phyloP scores from a whole-genome alignment of 2,888 invertebrate genomes.

The Cacoxenus indagator region DNA sequence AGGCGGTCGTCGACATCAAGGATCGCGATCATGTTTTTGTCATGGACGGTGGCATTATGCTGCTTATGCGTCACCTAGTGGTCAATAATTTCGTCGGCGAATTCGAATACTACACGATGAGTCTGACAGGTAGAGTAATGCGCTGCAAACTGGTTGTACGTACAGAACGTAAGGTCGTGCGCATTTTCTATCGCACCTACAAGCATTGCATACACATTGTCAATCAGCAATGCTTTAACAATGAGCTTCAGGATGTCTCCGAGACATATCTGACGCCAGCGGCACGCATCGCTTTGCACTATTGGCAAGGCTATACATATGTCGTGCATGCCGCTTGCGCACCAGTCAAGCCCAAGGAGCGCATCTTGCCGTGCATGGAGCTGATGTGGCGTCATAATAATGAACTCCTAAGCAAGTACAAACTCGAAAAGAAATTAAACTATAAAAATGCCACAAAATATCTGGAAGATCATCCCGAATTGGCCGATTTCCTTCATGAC shows the following conservation, averaged over 20 bases:
- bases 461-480: slow-evolving; percentile 52
- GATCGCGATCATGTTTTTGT: slow-evolving; percentile 58
- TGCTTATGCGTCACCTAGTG: slow-evolving; percentile 62
- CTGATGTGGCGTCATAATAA: slow-evolving; percentile 58
- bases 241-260: slow-evolving; percentile 56
- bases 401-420: slow-evolving; percentile 43
- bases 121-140: slow-evolving; percentile 56
- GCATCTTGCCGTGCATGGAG: slow-evolving; percentile 54
- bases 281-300: slow-evolving; percentile 61
- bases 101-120: slow-evolving; percentile 61
- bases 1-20: slow-evolving; percentile 59
- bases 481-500: slow-evolving; percentile 61
- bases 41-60: slow-evolving; percentile 62
- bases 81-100: slow-evolving; percentile 56
- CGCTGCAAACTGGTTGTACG: slow-evolving; percentile 51
- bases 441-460: slow-evolving; percentile 54
- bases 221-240: slow-evolving; percentile 61
- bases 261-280: slow-evolving; percentile 56
- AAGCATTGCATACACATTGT: slow-evolving; percentile 48
- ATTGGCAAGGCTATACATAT: slow-evolving; percentile 62
- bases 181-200: slow-evolving; percentile 61
- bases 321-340: slow-evolving; percentile 57
- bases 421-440: slow-evolving; percentile 49
- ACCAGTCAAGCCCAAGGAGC: slow-evolving; percentile 41
- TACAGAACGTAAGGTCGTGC: slow-evolving; percentile 53